Evolutionary conservation across 1,140 invertebrate species (phyloP).

Genomic region (Rhysida immarginata): DNA sequence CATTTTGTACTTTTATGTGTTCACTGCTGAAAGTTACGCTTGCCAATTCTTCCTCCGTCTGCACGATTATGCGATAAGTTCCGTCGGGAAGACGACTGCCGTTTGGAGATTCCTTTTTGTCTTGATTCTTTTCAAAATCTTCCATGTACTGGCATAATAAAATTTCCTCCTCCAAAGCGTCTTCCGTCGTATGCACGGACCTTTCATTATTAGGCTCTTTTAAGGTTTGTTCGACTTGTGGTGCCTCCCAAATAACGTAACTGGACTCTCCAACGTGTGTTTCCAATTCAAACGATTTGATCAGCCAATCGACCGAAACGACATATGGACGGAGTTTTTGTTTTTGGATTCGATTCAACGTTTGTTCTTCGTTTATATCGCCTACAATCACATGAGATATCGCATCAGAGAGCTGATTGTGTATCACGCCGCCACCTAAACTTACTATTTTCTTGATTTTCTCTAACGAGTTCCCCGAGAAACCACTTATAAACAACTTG

Average conservation of each 20-base stretch:
- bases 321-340: slow-evolving; percentile 38
- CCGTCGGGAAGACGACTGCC: too few relatives aligned
- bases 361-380: too few relatives aligned
- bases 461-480: slow-evolving; percentile 43
- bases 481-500: slow-evolving; percentile 50
- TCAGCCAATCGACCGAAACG: slow-evolving; percentile 52
- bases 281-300: slow-evolving; percentile 48
- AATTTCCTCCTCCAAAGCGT: too few relatives aligned
- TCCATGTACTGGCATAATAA: too few relatives aligned
- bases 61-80: too few relatives aligned
- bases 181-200: neutral
- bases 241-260: slow-evolving; percentile 5
- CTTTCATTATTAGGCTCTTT: neutral
- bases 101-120: too few relatives aligned
- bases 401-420: slow-evolving; percentile 52
- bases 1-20: too few relatives aligned
- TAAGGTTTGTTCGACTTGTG: neutral
- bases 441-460: slow-evolving; percentile 63
- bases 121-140: too few relatives aligned
- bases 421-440: slow-evolving; percentile 58
- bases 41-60: too few relatives aligned
- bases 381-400: slow-evolving; percentile 60
- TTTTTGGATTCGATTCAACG: too few relatives aligned
- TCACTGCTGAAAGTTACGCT: too few relatives aligned
- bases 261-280: slow-evolving; percentile 40